Conservation (phyloP, 2,888 invertebrate species). For the Reticulitermes lucifugus region DNA sequence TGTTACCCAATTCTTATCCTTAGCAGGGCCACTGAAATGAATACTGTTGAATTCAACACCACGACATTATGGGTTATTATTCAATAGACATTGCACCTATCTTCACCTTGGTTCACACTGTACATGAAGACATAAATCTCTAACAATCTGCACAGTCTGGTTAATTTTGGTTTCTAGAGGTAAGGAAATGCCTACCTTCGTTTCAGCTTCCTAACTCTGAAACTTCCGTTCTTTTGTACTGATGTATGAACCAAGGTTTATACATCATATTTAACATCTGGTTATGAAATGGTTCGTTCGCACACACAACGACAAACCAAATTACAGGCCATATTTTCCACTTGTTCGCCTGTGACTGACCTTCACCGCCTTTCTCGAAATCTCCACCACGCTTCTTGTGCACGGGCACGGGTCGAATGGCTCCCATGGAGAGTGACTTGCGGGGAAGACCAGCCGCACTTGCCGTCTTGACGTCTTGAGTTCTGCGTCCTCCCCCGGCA, state of each 20-base stretch:
- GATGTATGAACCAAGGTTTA: not conserved
- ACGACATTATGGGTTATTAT: no score
- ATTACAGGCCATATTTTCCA: no score
- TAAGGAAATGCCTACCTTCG: no score
- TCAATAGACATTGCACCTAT: no score
- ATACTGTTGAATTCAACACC: no score
- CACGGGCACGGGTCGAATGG: conserved; percentile 76
- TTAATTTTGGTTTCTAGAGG: no score
- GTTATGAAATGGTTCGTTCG: not conserved
- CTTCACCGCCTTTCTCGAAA: conserved; percentile 50
- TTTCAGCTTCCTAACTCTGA: no score
- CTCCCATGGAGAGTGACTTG: conserved; percentile 90
- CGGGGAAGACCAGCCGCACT: conserved; percentile 67
- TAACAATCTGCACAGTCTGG: no score
- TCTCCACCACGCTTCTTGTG: conserved; percentile 72
- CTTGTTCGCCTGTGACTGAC: conserved; percentile 35
- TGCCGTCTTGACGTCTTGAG: conserved; percentile 24
- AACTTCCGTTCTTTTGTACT: not conserved
- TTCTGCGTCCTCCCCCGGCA: conserved; percentile 59
- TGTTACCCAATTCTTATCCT: no score
- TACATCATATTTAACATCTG: no score
- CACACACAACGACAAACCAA: no score
- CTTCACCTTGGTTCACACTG: not conserved
- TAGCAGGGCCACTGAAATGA: no score
- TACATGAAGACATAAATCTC: not conserved